Evolutionary conservation across 2,888 invertebrate species (phyloP).

Genomic region (Trissolcus brochymenae): DNA sequence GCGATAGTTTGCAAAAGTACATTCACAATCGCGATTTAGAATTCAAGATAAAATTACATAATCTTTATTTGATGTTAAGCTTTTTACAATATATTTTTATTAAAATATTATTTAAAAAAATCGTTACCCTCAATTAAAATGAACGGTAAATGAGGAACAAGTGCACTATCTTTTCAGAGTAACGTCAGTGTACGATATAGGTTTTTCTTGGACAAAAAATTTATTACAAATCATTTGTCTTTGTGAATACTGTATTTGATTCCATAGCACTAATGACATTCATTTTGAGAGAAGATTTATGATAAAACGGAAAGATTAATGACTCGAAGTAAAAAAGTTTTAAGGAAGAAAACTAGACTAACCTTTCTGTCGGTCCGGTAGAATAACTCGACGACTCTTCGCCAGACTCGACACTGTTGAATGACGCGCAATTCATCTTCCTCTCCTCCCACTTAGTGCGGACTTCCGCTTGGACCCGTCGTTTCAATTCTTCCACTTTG

Average conservation of each 20-base stretch:
- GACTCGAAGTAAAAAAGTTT: background rate
- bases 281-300: background rate
- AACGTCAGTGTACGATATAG: no score
- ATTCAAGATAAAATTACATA: slow-evolving; percentile 16
- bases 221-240: slow-evolving; percentile 11
- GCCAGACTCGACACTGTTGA: slow-evolving; percentile 80
- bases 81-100: no score
- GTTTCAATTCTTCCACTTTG: slow-evolving; percentile 90
- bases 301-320: slow-evolving; percentile 24
- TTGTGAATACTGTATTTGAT: slow-evolving; percentile 8
- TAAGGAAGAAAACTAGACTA: slow-evolving; percentile 16
- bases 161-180: no score
- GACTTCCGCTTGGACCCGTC: slow-evolving; percentile 92
- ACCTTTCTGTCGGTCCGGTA: slow-evolving; percentile 79
- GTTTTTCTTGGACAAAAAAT: background rate
- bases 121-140: no score
- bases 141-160: no score
- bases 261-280: slow-evolving; percentile 13
- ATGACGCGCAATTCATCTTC: slow-evolving; percentile 81
- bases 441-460: slow-evolving; percentile 89
- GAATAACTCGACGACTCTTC: slow-evolving; percentile 81
- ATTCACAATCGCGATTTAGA: slow-evolving; percentile 20
- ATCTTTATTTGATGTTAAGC: no score
- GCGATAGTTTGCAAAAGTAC: slow-evolving; percentile 20
- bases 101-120: no score